Percentiles rank a stretch among this genome's conserved stretches.
Evolutionary conservation across 23 tunicate species (phyloP).

Genomic region (Corella eumyota): DNA sequence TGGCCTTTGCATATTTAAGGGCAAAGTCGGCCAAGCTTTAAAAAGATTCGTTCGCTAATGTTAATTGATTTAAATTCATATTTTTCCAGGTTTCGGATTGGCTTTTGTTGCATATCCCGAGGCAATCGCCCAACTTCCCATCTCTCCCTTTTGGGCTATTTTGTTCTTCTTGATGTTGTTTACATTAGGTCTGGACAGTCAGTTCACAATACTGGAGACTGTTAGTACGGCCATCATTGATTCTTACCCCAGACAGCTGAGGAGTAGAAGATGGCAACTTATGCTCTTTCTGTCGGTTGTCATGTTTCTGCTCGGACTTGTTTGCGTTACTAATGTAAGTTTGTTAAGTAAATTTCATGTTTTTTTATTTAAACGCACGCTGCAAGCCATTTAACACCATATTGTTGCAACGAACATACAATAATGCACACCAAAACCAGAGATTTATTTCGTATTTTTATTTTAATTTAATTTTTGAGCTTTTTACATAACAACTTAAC

Average conservation of each 20-base stretch:
- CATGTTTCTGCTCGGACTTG: slow-evolving; percentile 60
- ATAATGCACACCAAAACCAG: too few relatives aligned
- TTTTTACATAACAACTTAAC: too few relatives aligned
- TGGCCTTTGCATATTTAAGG: too few relatives aligned
- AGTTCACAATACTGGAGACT: slow-evolving; percentile 85
- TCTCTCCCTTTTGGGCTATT: slow-evolving; percentile 83
- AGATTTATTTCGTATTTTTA: too few relatives aligned
- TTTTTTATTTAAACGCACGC: too few relatives aligned
- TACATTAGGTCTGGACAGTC: slow-evolving; percentile 85
- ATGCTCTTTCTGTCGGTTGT: slow-evolving; percentile 64
- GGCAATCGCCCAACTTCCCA: slow-evolving; percentile 79
- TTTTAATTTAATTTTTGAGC: too few relatives aligned
- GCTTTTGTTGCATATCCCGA: slow-evolving; percentile 97
- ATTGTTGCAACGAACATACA: too few relatives aligned
- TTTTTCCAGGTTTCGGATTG: slow-evolving; percentile 79
- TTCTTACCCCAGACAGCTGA: slow-evolving; percentile 44
- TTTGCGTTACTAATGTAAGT: slow-evolving; percentile 76
- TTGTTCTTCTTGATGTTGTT: slow-evolving; percentile 86
- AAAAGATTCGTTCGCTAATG: too few relatives aligned
- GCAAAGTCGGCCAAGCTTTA: too few relatives aligned
- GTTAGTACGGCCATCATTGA: slow-evolving; percentile 76
- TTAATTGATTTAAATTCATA: too few relatives aligned
- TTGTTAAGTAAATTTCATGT: not conserved
- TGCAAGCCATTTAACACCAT: too few relatives aligned
- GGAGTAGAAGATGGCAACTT: slow-evolving; percentile 62